Base-by-base conservation (phyloP, 2,888 invertebrate genomes). In the Congeria kusceri region DNA sequence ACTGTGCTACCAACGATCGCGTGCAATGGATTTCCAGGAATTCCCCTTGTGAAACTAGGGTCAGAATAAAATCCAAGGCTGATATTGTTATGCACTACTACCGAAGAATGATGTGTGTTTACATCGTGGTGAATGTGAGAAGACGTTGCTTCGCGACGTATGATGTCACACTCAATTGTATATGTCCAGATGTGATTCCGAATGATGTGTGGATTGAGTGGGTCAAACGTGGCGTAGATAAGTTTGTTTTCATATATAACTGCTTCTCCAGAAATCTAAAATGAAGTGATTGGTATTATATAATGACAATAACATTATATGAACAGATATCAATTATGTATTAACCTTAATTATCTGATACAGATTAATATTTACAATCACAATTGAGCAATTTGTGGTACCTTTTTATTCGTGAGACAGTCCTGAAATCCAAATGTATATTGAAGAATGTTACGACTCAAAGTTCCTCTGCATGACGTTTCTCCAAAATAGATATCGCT, bases 161-260 rank as follows among this genome's bases (percentile, higher is more conserved):
- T 66, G 29, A 66, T 39, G 57, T 66, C 66, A 66, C 66, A 66
- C 23, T 66, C 66, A 7, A 57, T 44, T 23, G 57, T 32, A 20
- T 29, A 66, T 18, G 66, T 66, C 66, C 66, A 66, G n/a, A 56
- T 56, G n/a, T 66, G 66, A 11, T 32, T 56, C 18, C 66, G 56
- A 39, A 66, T 66, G 7, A 66, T 28, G 23, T 57, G 57, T 27
- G 66, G 56, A 20, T 53, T 66, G 25, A 66, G 39, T 1, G 66
- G 66, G 29, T 66, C 66, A 20, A 56, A 66, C 11, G 44, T 57
- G n/a, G 53, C 66, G 25, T 66, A 56, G 23, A 56, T 44, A 4
- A 66, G 39, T 39, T 56, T 20, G 39, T 66, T 66, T 18, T 28
- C 53, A 23, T 32, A 66, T 5, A 66, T 29, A 2, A 23, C 18